A percentile compares a stretch with the other conserved stretches of the same genome.
phyloP scores from a whole-genome alignment of 2,797 vertebrate genomes.

The Pelodytes ibericus region DNA sequence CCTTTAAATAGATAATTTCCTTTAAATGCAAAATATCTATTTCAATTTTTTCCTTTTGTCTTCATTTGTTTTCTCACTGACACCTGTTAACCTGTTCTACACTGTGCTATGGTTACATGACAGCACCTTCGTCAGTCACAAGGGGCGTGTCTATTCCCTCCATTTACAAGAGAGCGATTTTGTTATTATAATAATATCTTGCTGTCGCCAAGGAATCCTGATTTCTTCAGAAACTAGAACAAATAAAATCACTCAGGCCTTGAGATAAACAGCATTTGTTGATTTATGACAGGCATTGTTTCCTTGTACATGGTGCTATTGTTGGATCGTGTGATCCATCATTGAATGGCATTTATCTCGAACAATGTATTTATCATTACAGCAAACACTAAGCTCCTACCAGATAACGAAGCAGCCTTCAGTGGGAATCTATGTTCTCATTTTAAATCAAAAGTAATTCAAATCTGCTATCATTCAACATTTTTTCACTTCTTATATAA shows the following conservation, averaged over 20 bases:
- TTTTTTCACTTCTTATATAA: too few relatives aligned
- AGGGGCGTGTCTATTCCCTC: conserved; percentile 2
- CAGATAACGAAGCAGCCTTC: too few relatives aligned
- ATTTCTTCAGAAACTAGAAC: background rate
- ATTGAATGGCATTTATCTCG: background rate
- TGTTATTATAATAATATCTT: background rate
- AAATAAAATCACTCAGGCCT: background rate
- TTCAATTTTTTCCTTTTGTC: background rate
- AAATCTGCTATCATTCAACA: too few relatives aligned
- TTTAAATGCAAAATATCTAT: background rate
- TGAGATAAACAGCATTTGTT: background rate
- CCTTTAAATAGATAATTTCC: background rate
- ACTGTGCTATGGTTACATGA: background rate
- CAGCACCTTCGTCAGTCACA: background rate
- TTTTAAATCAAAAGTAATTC: too few relatives aligned
- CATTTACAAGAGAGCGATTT: background rate
- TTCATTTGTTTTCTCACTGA: background rate
- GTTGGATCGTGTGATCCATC: background rate
- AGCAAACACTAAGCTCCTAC: background rate
- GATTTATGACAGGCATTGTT: background rate
- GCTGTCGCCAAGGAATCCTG: background rate
- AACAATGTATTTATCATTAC: conserved; percentile 1
- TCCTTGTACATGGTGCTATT: background rate
- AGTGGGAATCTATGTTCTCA: too few relatives aligned
- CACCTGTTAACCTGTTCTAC: background rate